A percentile compares a stretch with the other conserved stretches of the same genome.
These are phyloP conservation scores for Turritopsis rubra DNA, from an alignment of 30 jellyfish, hydroid and myxozoan genomes.

Conservation along the genomic window DNA sequence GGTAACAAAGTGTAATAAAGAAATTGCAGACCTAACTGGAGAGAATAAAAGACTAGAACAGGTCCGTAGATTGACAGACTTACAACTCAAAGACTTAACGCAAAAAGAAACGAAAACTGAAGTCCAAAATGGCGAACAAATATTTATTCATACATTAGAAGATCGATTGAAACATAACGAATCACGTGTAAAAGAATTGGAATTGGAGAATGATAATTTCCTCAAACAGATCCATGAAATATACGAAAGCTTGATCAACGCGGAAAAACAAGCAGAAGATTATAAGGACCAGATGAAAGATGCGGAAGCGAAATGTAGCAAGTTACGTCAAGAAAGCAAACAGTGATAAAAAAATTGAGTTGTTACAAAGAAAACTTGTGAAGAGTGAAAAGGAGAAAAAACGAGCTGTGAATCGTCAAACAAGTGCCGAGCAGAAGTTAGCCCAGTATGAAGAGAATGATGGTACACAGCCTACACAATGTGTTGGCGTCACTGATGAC, in stretches of 20 bases:
- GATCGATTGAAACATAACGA: slow-evolving; percentile 60
- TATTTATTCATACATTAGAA: slow-evolving; percentile 64
- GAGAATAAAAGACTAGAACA: slow-evolving; percentile 52
- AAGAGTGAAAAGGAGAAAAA: slow-evolving; percentile 79
- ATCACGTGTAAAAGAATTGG: slow-evolving; percentile 57
- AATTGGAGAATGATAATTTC: slow-evolving; percentile 59
- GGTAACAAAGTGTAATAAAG: slow-evolving; percentile 43
- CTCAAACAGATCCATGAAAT: slow-evolving; percentile 51
- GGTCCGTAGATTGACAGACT: slow-evolving; percentile 33
- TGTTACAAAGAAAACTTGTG: slow-evolving; percentile 49
- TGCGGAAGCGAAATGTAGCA: slow-evolving; percentile 29
- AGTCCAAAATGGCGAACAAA: slow-evolving; percentile 35
- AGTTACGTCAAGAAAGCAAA: slow-evolving; percentile 39
- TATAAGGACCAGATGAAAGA: slow-evolving; percentile 47
- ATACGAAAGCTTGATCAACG: slow-evolving; percentile 42
- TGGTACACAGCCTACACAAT: slow-evolving; percentile 1
- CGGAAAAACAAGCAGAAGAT: slow-evolving; percentile 48
- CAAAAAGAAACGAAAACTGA: slow-evolving; percentile 50
- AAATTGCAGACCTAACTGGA: slow-evolving; percentile 49
- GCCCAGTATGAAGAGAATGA: slow-evolving; percentile 37
- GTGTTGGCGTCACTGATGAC: slow-evolving; percentile 24
- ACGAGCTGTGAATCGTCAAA: slow-evolving; percentile 42
- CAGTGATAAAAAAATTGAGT: slow-evolving; percentile 66
- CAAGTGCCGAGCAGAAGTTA: slow-evolving; percentile 51
- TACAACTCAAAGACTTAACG: slow-evolving; percentile 27